These are phyloP conservation scores for Trachelus troglodyta DNA, from an alignment of 2,888 invertebrate species.

Conservation along the genomic window DNA sequence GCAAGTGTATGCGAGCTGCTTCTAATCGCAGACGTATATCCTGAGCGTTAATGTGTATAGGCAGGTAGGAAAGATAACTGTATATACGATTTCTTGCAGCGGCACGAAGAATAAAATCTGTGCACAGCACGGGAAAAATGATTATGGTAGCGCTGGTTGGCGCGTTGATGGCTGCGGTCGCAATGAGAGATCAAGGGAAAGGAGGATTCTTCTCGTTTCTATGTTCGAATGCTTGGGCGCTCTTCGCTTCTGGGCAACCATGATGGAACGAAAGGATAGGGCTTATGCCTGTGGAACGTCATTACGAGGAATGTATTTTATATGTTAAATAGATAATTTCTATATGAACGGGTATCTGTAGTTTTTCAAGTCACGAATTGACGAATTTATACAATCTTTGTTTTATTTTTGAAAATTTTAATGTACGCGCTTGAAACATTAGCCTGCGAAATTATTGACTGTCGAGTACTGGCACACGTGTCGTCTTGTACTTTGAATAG, in stretches of 20 bases:
- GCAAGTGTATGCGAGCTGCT: background rate
- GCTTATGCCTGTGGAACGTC: background rate
- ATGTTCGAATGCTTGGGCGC: background rate
- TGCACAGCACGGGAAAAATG: background rate
- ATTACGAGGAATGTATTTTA: background rate
- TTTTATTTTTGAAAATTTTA: background rate
- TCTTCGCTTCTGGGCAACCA: background rate
- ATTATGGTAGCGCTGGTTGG: background rate
- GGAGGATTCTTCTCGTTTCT: background rate
- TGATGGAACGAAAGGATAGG: background rate
- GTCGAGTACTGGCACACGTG: background rate
- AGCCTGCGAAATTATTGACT: background rate
- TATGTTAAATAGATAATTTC: background rate
- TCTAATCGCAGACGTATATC: background rate
- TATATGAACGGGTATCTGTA: background rate
- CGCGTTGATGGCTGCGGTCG: background rate
- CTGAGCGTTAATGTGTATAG: background rate
- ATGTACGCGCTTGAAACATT: background rate
- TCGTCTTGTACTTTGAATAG: background rate
- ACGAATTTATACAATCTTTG: background rate
- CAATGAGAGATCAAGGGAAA: background rate
- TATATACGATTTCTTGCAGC: background rate
- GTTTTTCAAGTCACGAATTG: background rate
- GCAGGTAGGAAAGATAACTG: background rate
- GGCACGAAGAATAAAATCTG: background rate